Conservation (phyloP, 2,113 vertebrate genomes). For the Phylloscopus whistleri region DNA sequence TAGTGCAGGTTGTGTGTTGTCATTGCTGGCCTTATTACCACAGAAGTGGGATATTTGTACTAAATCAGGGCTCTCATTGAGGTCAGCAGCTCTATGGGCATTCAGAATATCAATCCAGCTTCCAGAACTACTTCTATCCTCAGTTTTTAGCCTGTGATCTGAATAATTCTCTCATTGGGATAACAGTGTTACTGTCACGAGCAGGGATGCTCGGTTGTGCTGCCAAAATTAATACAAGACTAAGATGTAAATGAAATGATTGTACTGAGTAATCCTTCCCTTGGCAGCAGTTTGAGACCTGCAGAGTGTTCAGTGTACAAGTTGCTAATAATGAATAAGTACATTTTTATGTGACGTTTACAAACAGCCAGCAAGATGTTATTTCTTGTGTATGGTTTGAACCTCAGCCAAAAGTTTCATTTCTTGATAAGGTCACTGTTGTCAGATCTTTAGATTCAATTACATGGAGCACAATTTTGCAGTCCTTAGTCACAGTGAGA, state of each 20-base stretch:
- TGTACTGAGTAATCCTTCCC: not conserved
- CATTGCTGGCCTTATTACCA: not conserved
- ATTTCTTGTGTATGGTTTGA: constrained; percentile 30
- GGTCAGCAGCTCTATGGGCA: not conserved
- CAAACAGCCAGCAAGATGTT: constrained; percentile 40
- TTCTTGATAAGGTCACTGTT: constrained; percentile 57
- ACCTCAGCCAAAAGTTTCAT: constrained; percentile 45
- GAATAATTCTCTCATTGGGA: not conserved
- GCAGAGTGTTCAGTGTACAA: constrained; percentile 10
- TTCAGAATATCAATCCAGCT: not conserved
- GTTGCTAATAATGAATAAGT: constrained; percentile 62
- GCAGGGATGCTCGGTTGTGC: not conserved
- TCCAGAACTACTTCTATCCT: not conserved
- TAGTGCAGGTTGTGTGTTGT: not conserved
- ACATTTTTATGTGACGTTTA: constrained; percentile 47
- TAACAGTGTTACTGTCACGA: not conserved
- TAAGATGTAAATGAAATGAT: constrained; percentile 36
- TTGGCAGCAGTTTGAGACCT: constrained; percentile 30
- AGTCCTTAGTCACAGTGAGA: constrained; percentile 1
- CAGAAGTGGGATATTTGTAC: not conserved
- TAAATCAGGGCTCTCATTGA: not conserved
- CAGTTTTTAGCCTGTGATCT: not conserved
- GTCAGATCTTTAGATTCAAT: constrained; percentile 54
- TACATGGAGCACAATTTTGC: constrained; percentile 21
- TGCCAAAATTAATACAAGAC: constrained; percentile 13